Conservation (phyloP, 2,888 invertebrate species). For the Uloborus plumipes region DNA sequence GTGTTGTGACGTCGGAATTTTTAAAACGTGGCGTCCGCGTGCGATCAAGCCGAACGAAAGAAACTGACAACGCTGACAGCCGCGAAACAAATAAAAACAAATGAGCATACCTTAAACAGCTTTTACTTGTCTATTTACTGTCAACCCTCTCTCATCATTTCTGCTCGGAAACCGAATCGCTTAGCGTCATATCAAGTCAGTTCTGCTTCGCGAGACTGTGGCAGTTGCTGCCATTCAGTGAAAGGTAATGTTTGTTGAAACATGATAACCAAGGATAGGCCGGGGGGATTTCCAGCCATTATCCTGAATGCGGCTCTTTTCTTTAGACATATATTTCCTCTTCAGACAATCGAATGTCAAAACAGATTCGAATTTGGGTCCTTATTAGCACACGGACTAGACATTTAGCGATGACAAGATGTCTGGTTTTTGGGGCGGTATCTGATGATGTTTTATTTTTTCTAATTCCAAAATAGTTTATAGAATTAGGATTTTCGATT, state of each 20-base stretch:
- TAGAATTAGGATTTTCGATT: too few species aligned
- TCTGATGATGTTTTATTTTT: too few species aligned
- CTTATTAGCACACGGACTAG: conserved; percentile 41
- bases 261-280: conserved; percentile 32
- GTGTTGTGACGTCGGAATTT: too few species aligned
- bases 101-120: conserved; percentile 6
- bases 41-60: conserved; percentile 18
- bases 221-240: conserved; percentile 35
- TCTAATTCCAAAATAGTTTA: too few species aligned
- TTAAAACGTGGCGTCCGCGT: background rate
- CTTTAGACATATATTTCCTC: too few species aligned
- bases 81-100: background rate
- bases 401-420: conserved; percentile 47
- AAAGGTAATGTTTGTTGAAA: conserved; percentile 31
- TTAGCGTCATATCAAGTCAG: conserved; percentile 42
- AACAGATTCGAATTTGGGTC: too few species aligned
- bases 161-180: conserved; percentile 40
- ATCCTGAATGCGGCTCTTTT: background rate
- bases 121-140: conserved; percentile 49
- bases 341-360: too few species aligned
- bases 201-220: conserved; percentile 27
- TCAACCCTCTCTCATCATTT: conserved; percentile 36
- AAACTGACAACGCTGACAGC: background rate
- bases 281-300: conserved; percentile 37
- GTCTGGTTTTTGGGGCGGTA: conserved; percentile 18